Base-by-base conservation (phyloP, 23 tunicate genomes). In the Botrylloides violaceus region DNA sequence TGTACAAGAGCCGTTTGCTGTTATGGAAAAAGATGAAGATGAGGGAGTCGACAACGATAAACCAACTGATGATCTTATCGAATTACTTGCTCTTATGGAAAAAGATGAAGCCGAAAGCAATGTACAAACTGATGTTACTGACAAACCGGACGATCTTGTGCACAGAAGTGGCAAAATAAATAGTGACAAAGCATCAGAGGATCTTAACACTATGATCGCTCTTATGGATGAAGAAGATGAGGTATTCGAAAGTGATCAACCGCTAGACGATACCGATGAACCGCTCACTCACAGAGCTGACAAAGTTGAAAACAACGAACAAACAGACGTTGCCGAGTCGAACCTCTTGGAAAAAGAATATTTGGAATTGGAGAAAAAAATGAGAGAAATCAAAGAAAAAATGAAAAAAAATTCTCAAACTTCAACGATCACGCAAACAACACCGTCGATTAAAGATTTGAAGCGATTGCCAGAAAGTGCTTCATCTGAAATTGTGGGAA, bases 301-400 rank as follows among this genome's bases (percentile, higher is more conserved):
- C n/a, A n/a, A n/a, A n/a, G n/a, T n/a, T n/a, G n/a, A n/a, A n/a
- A n/a, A n/a, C n/a, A n/a, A n/a, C n/a, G 12, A 47, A 22, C 7
- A 21, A 59, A 59, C 30, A 5, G 28, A 21, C 19, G 29, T 6
- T 12, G 19, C 64, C 7, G 7, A 27, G 20, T 63, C 33, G 34
- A 63, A 33, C 35, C 4, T 19, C 18, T 2, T 81, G 77, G 58
- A 36, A 81, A 87, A 79, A 58, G 88, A 88, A 82, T 81, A 81
- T 57, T 27, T 36, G 2, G 39, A 82, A 66, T 48, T 88, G 47
- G 73, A 88, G 47, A 72, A 58, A 31, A 53, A 88, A 66, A 88
- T 88, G 96, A 37, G 61, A 72, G 66, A 36, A 27, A 47, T 88
- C 47, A 55, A 88, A 56, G 83, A 88, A 43, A 81, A 88, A 65